These are phyloP conservation scores for Diplogasteroides magnus DNA, from an alignment of 1,140 invertebrate genomes.

Conservation along the genomic window DNA sequence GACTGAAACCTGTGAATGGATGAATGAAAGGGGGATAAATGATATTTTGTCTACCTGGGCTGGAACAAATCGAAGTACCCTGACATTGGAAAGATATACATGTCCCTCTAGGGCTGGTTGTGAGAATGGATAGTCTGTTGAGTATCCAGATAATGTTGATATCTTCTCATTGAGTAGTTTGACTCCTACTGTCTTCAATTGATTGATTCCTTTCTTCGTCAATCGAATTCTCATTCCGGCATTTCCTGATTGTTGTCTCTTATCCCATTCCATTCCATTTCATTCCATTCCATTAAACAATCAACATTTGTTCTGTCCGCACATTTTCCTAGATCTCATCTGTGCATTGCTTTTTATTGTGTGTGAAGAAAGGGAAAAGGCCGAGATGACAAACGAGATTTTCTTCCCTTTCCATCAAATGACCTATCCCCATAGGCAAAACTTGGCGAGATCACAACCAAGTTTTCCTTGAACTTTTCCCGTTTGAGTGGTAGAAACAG, in stretches of 20 bases:
- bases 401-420: not conserved
- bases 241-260: no score
- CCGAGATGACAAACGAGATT: not conserved
- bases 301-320: no score
- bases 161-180: slow-evolving; percentile 52
- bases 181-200: slow-evolving; percentile 50
- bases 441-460: no score
- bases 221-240: slow-evolving; percentile 50
- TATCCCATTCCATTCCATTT: no score
- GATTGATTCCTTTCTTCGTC: slow-evolving; percentile 51
- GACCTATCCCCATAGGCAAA: no score
- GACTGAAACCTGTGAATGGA: slow-evolving; percentile 28
- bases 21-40: not conserved
- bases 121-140: slow-evolving; percentile 39
- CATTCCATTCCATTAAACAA: no score
- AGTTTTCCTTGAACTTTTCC: no score
- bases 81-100: slow-evolving; percentile 43
- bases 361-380: not conserved
- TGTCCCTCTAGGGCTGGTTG: slow-evolving; percentile 44
- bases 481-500: no score
- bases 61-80: slow-evolving; percentile 45
- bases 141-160: slow-evolving; percentile 29
- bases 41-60: slow-evolving; percentile 18
- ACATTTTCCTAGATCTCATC: no score
- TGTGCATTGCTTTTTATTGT: no score